Conservation (phyloP, 2,888 invertebrate genomes). For the Orthonevra nobilis region DNA sequence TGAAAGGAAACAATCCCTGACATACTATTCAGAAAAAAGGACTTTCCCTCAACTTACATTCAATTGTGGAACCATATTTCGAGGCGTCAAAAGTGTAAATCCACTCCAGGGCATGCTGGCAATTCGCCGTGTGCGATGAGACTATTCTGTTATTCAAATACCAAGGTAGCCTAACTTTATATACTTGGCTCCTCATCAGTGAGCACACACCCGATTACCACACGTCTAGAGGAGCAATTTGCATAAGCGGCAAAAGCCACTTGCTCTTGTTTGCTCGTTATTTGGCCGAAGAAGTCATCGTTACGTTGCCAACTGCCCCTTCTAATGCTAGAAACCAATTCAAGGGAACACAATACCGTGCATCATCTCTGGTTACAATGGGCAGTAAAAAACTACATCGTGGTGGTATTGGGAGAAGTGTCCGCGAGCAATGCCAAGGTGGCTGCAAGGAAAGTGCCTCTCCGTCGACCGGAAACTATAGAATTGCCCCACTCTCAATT, state of each 20-base stretch:
- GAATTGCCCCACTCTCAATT: constrained; percentile 7
- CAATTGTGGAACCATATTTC: constrained; percentile 41
- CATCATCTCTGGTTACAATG: constrained; percentile 58
- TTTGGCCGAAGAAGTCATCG: constrained; percentile 42
- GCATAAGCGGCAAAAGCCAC: constrained; percentile 43
- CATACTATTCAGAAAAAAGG: constrained; percentile 10
- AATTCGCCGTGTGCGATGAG: constrained; percentile 46
- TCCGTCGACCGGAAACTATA: constrained; percentile 46
- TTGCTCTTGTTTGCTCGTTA: too few species aligned
- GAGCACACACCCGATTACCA: constrained; percentile 23
- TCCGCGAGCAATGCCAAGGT: constrained; percentile 49
- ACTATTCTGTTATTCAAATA: constrained; percentile 61
- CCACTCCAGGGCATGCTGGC: constrained; percentile 45
- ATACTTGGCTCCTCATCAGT: constrained; percentile 53
- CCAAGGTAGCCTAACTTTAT: constrained; percentile 59
- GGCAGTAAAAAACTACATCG: constrained; percentile 26
- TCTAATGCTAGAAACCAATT: constrained; percentile 18
- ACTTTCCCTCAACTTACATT: constrained; percentile 34
- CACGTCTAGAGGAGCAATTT: constrained; percentile 2
- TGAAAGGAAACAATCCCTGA: constrained; percentile 44
- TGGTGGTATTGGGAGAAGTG: neutral
- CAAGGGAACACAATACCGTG: constrained; percentile 51
- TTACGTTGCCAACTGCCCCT: constrained; percentile 37
- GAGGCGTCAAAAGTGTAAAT: constrained; percentile 6
- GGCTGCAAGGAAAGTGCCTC: constrained; percentile 40